Percentiles rank a stretch among this genome's conserved stretches.
Conservation (phyloP, 2,888 invertebrate genomes). For the Pyrrhia umbra region DNA sequence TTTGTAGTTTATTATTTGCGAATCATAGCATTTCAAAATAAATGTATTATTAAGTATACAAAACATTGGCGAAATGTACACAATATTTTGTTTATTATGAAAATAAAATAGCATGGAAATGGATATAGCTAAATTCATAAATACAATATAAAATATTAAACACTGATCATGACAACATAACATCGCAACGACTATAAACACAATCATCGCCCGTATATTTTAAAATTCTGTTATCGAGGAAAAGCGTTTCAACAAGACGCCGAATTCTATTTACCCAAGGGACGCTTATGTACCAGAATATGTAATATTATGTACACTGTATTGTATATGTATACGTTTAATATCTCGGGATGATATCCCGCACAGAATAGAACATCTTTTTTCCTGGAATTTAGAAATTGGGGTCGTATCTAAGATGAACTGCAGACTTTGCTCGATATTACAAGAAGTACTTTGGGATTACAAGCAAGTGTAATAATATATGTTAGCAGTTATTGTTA, state of each 20-base stretch:
- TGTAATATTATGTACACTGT: constrained; percentile 64
- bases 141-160: no score
- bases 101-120: no score
- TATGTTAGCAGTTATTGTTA: neutral
- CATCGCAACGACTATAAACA: constrained; percentile 18
- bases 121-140: no score
- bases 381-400: constrained; percentile 22
- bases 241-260: constrained; percentile 66
- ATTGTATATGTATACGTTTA: constrained; percentile 43
- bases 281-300: constrained; percentile 77
- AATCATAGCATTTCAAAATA: no score
- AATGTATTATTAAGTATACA: no score
- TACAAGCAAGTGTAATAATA: neutral
- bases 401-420: neutral
- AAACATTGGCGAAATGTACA: no score
- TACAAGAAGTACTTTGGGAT: neutral
- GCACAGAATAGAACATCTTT: constrained; percentile 4
- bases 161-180: no score
- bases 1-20: no score
- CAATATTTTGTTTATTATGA: no score
- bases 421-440: neutral
- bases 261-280: constrained; percentile 73
- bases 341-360: constrained; percentile 34
- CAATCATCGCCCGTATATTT: constrained; percentile 59
- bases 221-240: constrained; percentile 63